Evolutionary conservation across 1,140 invertebrate genomes (phyloP).

Genomic region (Drosophila oshimai): DNA sequence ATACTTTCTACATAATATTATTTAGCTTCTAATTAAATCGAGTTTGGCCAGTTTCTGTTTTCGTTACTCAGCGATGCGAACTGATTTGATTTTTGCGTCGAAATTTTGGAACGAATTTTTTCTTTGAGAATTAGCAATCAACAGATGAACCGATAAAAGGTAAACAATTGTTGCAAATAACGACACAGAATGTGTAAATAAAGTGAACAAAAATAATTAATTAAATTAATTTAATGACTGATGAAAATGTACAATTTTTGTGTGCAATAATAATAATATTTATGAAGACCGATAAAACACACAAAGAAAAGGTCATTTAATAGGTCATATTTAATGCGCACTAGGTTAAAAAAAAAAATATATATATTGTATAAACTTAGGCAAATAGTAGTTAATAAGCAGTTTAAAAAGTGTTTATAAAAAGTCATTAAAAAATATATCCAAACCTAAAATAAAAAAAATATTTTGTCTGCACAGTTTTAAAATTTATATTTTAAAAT

Average conservation of each 20-base stretch:
- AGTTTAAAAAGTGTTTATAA: neutral
- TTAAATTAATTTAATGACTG: constrained; percentile 16
- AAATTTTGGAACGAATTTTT: neutral
- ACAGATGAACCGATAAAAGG: constrained; percentile 33
- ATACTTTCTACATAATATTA: constrained; percentile 46
- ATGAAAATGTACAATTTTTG: constrained; percentile 21
- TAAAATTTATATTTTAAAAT: too few species aligned
- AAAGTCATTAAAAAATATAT: too few species aligned
- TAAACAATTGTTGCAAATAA: constrained; percentile 32
- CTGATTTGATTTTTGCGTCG: constrained; percentile 17
- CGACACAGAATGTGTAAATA: constrained; percentile 4
- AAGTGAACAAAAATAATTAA: constrained; percentile 28
- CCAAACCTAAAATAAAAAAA: too few species aligned
- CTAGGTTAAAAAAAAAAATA: too few species aligned
- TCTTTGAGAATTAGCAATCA: constrained; percentile 19
- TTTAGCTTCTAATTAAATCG: constrained; percentile 66
- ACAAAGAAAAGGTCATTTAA: neutral
- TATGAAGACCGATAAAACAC: neutral
- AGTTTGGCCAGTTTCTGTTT: constrained; percentile 52
- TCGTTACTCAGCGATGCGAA: neutral
- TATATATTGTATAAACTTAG: too few species aligned
- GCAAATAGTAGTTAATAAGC: too few species aligned
- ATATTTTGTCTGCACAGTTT: too few species aligned
- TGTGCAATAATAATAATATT: neutral
- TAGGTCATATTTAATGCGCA: too few species aligned